These are phyloP conservation scores for Drosophila greeni DNA, from an alignment of 2,888 invertebrate genomes.

Conservation along the genomic window DNA sequence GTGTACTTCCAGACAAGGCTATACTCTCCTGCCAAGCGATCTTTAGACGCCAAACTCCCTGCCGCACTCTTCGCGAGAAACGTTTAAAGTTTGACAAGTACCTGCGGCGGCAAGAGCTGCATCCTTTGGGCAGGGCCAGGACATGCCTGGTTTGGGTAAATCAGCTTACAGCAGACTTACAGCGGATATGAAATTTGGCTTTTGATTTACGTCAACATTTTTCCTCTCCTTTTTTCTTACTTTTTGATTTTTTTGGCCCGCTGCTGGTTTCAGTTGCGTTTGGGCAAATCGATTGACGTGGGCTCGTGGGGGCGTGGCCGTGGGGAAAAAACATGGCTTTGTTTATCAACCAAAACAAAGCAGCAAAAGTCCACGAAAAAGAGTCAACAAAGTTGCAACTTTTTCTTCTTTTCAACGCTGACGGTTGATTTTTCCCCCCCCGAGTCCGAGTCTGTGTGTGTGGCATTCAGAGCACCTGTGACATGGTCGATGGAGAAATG, in stretches of 20 bases:
- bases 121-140: not conserved
- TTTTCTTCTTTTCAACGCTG: conserved; percentile 29
- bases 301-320: conserved; percentile 37
- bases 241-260: conserved; percentile 5
- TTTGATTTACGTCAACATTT: conserved; percentile 69
- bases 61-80: not conserved
- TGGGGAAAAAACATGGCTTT: conserved; percentile 61
- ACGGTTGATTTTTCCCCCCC: conserved; percentile 16
- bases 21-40: not conserved
- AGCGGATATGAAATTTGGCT: conserved; percentile 73
- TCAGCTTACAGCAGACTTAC: conserved; percentile 75
- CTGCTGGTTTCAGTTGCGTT: conserved; percentile 41
- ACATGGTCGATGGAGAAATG: conserved; percentile 49
- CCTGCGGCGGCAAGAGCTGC: conserved; percentile 16
- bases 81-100: conserved; percentile 50
- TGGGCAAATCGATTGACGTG: conserved; percentile 70
- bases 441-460: conserved; percentile 26
- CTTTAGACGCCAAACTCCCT: not conserved
- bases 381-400: conserved; percentile 56
- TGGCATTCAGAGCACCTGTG: conserved; percentile 67
- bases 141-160: conserved; percentile 23
- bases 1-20: not conserved
- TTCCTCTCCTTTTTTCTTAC: not conserved
- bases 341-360: conserved; percentile 70
- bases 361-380: conserved; percentile 34